Evolutionary conservation across 2,113 vertebrate species (phyloP).

Genomic region (Salvelinus fontinalis): DNA sequence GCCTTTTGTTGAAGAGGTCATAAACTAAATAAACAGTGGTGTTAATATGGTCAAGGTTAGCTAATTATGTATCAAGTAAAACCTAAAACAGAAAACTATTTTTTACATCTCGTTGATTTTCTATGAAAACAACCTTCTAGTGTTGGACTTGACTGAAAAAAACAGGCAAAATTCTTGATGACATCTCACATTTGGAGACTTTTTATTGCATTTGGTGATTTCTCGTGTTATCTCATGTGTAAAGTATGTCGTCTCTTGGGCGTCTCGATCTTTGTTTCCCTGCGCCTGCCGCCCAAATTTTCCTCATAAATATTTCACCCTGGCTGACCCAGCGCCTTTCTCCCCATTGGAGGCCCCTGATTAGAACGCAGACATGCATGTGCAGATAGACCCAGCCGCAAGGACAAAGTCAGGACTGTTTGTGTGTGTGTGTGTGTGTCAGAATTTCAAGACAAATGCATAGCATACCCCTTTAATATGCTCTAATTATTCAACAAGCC

Average conservation of each 20-base stretch:
- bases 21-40: too few relatives aligned
- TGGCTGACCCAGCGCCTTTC: slow-evolving; percentile 65
- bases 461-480: slow-evolving; percentile 23
- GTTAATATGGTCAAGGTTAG: too few relatives aligned
- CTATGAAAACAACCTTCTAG: neutral
- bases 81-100: neutral
- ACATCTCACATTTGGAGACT: neutral
- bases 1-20: too few relatives aligned
- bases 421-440: neutral
- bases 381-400: slow-evolving; percentile 54
- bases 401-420: slow-evolving; percentile 32
- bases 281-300: slow-evolving; percentile 76
- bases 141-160: neutral
- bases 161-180: neutral
- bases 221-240: slow-evolving; percentile 59
- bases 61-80: neutral
- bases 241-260: slow-evolving; percentile 65
- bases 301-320: slow-evolving; percentile 77
- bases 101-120: neutral
- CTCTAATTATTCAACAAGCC: slow-evolving; percentile 45
- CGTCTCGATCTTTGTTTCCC: slow-evolving; percentile 68
- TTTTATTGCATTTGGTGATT: neutral
- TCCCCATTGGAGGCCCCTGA: slow-evolving; percentile 59
- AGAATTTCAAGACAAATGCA: slow-evolving; percentile 31
- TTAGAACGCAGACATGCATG: slow-evolving; percentile 59